Percentiles rank a stretch among this genome's conserved stretches.
Conservation (phyloP, 2,797 vertebrate genomes). For the Sitta carolinensis region DNA sequence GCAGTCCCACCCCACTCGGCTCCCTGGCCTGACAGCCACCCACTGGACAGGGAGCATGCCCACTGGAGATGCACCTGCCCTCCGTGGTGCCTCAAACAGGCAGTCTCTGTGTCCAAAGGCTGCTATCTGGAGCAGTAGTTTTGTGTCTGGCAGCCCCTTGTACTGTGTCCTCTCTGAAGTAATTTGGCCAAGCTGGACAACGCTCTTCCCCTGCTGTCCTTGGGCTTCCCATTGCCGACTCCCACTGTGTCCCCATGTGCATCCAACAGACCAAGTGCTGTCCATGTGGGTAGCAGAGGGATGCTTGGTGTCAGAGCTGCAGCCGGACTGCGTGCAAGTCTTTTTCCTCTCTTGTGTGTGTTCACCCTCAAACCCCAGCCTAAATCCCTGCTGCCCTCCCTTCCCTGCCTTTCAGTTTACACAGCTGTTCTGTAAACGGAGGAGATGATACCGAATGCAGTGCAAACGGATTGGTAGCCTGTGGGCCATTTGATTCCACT, state of each 20-base stretch:
- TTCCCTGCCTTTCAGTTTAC: background rate
- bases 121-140: background rate
- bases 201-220: accelerated
- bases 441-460: background rate
- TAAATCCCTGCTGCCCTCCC: background rate
- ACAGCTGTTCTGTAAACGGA: background rate
- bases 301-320: background rate
- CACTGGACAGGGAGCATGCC: accelerated
- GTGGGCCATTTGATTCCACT: background rate
- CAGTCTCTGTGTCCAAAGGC: background rate
- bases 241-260: accelerated
- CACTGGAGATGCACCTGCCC: background rate
- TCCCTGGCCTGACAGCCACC: accelerated
- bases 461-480: background rate
- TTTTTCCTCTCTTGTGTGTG: background rate
- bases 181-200: background rate
- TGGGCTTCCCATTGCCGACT: background rate
- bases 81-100: accelerated
- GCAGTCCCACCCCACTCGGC: accelerated
- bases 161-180: background rate
- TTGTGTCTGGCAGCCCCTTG: background rate
- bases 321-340: background rate
- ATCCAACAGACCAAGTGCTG: background rate
- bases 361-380: background rate
- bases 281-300: background rate